Evolutionary conservation across 1,140 invertebrate genomes (phyloP), one percentile per base, ranked within the genome.

Genomic region (Fopius arisanus): DNA sequence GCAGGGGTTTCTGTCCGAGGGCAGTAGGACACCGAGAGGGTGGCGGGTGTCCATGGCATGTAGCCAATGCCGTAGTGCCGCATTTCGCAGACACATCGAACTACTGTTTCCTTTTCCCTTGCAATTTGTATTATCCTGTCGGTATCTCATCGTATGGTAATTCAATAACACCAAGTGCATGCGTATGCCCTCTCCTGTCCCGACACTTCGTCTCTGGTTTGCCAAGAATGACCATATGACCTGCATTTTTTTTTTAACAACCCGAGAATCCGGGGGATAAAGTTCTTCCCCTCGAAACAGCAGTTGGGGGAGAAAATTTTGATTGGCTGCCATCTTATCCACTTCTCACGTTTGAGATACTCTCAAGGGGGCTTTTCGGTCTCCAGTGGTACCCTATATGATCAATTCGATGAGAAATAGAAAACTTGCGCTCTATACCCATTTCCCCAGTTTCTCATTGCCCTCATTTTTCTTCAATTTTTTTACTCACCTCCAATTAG

Each of bases 51-150:
- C 77, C 77, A 73, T 82, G 82, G 82, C 81, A 83, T 79, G 78
- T 79, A 80, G 82, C 82, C 82, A 83, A 83, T 79, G 78, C 82
- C 80, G 82, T 83, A 83, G 80, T 82, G 82, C 82, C 79, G 82
- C 80, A 83, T 78, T 83, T 75, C 78, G 78, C 78, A 78, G 78
- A 75, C 81, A 79, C 74, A 73, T 31, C 28, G n/a, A 72, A 78
- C 78, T 74, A 78, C 62, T 31, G 28, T 65, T 65, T 65, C 29
- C 26, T 65, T 65, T 33, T n/a, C 29, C 19, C 26, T 2, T 72
- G 59, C 41, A 59, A 23, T 74, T 73, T 62, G 54, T 69, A 75
- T 67, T 69, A 63, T 33, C 67, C 70, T 75, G 54, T 72, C 48
- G 23, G 29, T 67, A 65, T 33, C 16, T 65, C 28, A 65, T 31